Evolutionary conservation across 2,888 invertebrate species (phyloP), one percentile per base, ranked within the genome.

Genomic region (Graphium colonna): DNA sequence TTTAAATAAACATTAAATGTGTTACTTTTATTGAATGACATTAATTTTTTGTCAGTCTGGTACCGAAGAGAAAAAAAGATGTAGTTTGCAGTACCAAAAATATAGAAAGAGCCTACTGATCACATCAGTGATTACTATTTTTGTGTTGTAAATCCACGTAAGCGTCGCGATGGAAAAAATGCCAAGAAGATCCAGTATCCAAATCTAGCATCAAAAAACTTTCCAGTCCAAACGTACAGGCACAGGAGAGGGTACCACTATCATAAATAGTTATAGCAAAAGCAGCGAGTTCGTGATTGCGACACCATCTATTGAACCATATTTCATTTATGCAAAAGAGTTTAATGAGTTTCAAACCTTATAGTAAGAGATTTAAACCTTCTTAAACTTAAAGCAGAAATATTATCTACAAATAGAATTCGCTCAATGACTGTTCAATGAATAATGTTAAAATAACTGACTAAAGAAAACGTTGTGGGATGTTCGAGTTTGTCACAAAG

Each of bases 111-210:
- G n/a, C n/a, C n/a, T n/a, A n/a, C n/a, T n/a, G n/a, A n/a, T n/a
- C n/a, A n/a, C n/a, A n/a, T n/a, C n/a, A n/a, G n/a, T n/a, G n/a
- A n/a, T n/a, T n/a, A n/a, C n/a, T n/a, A n/a, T n/a, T n/a, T n/a
- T n/a, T n/a, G n/a, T n/a, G n/a, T n/a, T n/a, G n/a, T n/a, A n/a
- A n/a, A n/a, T n/a, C n/a, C n/a, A n/a, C n/a, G n/a, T n/a, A n/a
- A n/a, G n/a, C n/a, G 58, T 48, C 57, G 54, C 48, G 49, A 38
- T 46, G 57, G 57, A 50, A 60, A 61, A 61, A 60, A 58, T 57
- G 57, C 58, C 46, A 59, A 61, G 49, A 43, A 49, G 45, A 59
- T 61, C 50, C 46, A 59, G 55, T 51, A 57, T 43, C 52, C 56
- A 26, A 52, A 60, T 46, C 47, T 57, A 39, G 52, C 43, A 57